phyloP scores from a whole-genome alignment of 2,113 vertebrate genomes.

The Oreotrochilus melanogaster region DNA sequence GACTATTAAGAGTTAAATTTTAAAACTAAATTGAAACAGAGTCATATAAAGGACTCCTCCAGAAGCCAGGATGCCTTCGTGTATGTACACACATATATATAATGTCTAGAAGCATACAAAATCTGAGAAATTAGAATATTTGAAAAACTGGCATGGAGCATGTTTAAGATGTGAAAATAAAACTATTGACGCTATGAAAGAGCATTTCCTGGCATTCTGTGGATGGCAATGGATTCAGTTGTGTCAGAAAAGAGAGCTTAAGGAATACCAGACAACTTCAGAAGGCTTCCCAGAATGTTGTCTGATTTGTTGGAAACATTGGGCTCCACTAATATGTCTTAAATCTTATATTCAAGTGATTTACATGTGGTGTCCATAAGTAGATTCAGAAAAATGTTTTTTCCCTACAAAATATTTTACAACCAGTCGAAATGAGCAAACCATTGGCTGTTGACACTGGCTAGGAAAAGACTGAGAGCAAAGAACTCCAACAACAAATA shows the following conservation, averaged over 20 bases:
- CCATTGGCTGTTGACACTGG: neutral
- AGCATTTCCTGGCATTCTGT: neutral
- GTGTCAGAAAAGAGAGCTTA: neutral
- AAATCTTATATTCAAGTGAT: neutral
- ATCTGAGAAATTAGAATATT: neutral
- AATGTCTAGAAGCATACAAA: neutral
- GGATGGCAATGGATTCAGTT: neutral
- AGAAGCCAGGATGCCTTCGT: neutral
- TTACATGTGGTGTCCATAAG: neutral
- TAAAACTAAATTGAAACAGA: neutral
- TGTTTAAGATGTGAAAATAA: neutral
- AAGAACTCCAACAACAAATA: neutral
- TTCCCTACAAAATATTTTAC: neutral
- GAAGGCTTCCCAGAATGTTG: neutral
- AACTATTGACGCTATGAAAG: neutral
- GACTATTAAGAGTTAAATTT: neutral
- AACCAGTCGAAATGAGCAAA: neutral
- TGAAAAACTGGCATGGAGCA: neutral
- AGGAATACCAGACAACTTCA: neutral
- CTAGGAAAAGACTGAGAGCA: neutral
- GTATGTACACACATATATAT: rapidly evolving
- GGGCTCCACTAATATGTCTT: neutral
- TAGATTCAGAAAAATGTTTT: neutral
- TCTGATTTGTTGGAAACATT: neutral
- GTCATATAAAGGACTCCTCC: neutral